phyloP scores from a whole-genome alignment of 2,888 invertebrate species.

The Smittia sp. region DNA sequence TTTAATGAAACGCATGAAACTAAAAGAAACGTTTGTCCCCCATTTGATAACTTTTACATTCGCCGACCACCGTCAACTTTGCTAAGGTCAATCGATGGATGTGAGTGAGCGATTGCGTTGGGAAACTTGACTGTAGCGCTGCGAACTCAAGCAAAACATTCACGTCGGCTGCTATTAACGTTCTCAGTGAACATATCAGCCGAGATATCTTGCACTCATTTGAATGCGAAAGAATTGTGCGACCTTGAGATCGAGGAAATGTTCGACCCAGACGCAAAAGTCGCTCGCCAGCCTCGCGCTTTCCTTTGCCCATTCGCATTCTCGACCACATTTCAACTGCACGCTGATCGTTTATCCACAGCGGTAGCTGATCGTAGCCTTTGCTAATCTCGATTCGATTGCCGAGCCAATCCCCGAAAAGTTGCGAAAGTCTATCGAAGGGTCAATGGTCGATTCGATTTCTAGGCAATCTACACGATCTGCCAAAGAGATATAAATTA shows the following conservation, averaged over 20 bases:
- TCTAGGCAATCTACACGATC: not conserved
- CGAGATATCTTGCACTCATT: too few species aligned
- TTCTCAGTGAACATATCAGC: too few species aligned
- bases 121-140: not conserved
- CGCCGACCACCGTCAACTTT: not conserved
- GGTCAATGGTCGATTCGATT: not conserved
- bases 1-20: not conserved
- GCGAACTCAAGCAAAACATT: not conserved
- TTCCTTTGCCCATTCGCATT: too few species aligned
- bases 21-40: not conserved
- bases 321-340: not conserved
- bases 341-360: too few species aligned
- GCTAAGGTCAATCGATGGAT: not conserved
- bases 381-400: not conserved
- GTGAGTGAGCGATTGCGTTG: not conserved
- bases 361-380: not conserved
- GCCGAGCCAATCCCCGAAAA: too few species aligned
- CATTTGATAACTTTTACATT: constrained; percentile 17
- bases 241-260: constrained; percentile 7
- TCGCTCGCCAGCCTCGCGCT: too few species aligned
- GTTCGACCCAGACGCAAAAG: not conserved
- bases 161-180: not conserved
- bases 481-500: too few species aligned
- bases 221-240: not conserved
- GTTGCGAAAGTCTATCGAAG: not conserved